Percentiles rank a stretch among this genome's conserved stretches.
phyloP scores from a whole-genome alignment of 2,113 vertebrate genomes.

The Oceanodroma tethys region DNA sequence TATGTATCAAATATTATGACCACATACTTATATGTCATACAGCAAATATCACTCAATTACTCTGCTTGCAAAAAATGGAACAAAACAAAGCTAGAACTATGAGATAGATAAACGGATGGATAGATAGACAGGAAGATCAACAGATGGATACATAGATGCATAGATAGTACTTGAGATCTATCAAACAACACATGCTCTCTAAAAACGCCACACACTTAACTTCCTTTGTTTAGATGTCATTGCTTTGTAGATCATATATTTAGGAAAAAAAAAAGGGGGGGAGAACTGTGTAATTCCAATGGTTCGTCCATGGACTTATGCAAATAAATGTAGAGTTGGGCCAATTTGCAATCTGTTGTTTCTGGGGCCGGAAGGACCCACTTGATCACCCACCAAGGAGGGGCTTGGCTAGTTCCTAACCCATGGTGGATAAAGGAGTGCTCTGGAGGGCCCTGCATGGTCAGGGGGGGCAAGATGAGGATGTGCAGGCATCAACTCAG shows the following conservation, averaged over 20 bases:
- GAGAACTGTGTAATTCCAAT: neutral
- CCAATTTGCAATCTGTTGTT: neutral
- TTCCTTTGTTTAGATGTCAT: neutral
- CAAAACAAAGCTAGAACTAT: neutral
- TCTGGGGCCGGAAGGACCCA: neutral
- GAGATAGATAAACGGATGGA: neutral
- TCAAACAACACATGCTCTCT: neutral
- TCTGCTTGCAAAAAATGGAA: neutral
- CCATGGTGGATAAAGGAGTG: neutral
- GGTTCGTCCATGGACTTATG: neutral
- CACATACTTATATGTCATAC: neutral
- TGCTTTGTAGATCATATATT: neutral
- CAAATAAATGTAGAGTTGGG: neutral
- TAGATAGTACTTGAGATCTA: neutral
- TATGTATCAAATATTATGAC: neutral
- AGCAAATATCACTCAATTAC: neutral
- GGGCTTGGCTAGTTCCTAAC: neutral
- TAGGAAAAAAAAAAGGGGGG: neutral
- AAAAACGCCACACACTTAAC: neutral
- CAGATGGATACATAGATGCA: neutral
- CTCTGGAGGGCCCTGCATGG: neutral
- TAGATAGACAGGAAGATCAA: no score
- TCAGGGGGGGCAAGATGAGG: neutral
- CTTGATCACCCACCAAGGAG: neutral
- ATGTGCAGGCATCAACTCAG: neutral